Base-by-base conservation (phyloP, 2,797 vertebrate species). In the Spatula versicolor region DNA sequence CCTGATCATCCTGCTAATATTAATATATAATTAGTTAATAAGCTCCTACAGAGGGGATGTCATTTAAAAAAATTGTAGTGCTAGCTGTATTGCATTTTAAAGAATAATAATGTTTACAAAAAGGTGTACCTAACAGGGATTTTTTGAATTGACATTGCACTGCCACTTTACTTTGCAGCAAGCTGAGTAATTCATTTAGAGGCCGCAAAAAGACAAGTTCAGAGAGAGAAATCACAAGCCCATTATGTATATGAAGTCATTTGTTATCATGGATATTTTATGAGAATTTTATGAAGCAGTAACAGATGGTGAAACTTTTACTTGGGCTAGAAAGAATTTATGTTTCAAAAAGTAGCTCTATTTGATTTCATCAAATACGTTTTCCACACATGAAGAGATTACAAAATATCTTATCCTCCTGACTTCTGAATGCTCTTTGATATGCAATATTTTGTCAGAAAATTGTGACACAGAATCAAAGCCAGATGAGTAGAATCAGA, bases 21-120 rank as follows among this genome's bases (percentile, higher is more conserved):
- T 96, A 96, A 94, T 92, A 78, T 56, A 76, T 88, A 95, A 96
- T 95, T 76, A 94, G 87, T 66, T 87, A 96, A 96, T 92, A 90
- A 92, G 41, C 48, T 54, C 81, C 88, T 80, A 62, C 81, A 83
- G 86, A 96, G 82, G 60, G 90, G 94, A 96, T 94, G 93, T 91
- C 0, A 94, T 96, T 94, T 35, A 0, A 83, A 89, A 82, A 84
- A 86, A 81, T 23, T 73, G 58, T 87, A 80, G n/a, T 63, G 58
- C 41, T 87, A 62, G 30, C 33, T 62, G 77, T 37, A 71, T n/a
- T 80, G 77, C 87, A 94, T 96, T 96, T 92, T 92, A 87, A 92
- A 79, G 67, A 73, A 33, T 83, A 41, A 68, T 63, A 56, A 48
- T 64, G 83, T 30, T 91, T 64, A 50, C 26, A 56, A 59, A 85